phyloP scores from a whole-genome alignment of 2,888 invertebrate species.

The Torymus auratus region DNA sequence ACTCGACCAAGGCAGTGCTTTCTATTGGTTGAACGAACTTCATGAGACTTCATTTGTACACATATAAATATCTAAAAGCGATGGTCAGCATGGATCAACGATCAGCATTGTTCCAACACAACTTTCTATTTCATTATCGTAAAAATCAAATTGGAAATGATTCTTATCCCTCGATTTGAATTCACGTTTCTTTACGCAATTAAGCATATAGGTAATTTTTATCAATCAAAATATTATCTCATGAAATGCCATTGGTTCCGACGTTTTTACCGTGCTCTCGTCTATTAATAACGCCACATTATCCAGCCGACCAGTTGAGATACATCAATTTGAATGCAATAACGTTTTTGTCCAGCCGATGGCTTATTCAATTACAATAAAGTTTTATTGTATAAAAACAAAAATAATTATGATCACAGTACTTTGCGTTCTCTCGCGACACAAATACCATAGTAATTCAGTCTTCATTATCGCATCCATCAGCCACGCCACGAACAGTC shows the following conservation, averaged over 20 bases:
- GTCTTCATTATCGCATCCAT: neutral
- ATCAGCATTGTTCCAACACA: constrained; percentile 32
- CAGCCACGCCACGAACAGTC: neutral
- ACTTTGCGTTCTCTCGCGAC: neutral
- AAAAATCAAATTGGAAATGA: constrained; percentile 28
- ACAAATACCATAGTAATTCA: neutral
- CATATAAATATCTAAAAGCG: neutral
- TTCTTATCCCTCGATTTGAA: constrained; percentile 14
- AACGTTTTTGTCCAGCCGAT: too few species aligned
- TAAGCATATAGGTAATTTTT: neutral
- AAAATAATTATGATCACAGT: neutral
- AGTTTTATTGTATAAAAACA: neutral
- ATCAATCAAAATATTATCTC: neutral
- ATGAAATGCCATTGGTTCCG: too few species aligned
- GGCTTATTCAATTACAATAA: too few species aligned
- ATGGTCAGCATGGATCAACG: neutral
- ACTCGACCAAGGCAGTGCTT: neutral
- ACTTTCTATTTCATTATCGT: constrained; percentile 40
- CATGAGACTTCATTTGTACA: neutral
- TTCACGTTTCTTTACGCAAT: neutral
- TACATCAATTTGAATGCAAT: too few species aligned
- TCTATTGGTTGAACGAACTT: constrained; percentile 4
- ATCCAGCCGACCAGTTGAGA: too few species aligned
- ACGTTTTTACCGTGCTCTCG: too few species aligned
- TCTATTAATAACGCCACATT: too few species aligned